Base-by-base conservation (phyloP, 1,140 invertebrate species). In the Oncopodura yosiiana region DNA sequence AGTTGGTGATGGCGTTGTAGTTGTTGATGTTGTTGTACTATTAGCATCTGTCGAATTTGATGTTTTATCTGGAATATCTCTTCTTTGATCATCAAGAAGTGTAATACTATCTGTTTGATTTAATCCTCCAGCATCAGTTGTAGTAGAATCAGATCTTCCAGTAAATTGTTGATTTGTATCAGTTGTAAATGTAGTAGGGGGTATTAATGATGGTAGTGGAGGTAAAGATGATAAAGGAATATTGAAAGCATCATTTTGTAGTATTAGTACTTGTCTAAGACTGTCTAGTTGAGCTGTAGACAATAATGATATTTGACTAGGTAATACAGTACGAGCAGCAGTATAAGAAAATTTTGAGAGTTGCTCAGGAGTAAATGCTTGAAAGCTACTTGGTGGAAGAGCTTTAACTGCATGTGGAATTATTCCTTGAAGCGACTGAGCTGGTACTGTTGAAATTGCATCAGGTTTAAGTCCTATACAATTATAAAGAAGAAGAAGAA, bases 391-490 rank as follows among this genome's bases (percentile, higher is more conserved):
- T 6, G 42, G 6, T 26, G 52, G 39, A 3, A 60, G 19, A 1
- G 39, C 30, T 38, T 49, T 46, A 3, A 63, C 23, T 3, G 62
- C 62, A 2, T 32, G 29, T 1, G 52, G 37, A 12, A 18, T 24
- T 2, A 64, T 26, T n/a, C 58, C 58, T 53, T 49, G 37, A 52
- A 64, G 49, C 0, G 56, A 29, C 3, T 37, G 27, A 1, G 62
- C 46, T 34, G 53, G 43, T n/a, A 63, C 51, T 3, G 46, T 42
- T 9, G 45, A 1, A 21, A 63, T 36, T 12, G 49, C 54, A 3
- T 52, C 55, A 1, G 62, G 62, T n/a, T 49, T 53, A 4, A 63
- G 27, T 24, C 58, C 57, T 60, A 24, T 34, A 49, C 24, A 23
- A 41, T n/a, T 41, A 30, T 5, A 24, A 12, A 16, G 23, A 8